phyloP scores from a whole-genome alignment of 2,888 invertebrate species.

The Athalia circularis region DNA sequence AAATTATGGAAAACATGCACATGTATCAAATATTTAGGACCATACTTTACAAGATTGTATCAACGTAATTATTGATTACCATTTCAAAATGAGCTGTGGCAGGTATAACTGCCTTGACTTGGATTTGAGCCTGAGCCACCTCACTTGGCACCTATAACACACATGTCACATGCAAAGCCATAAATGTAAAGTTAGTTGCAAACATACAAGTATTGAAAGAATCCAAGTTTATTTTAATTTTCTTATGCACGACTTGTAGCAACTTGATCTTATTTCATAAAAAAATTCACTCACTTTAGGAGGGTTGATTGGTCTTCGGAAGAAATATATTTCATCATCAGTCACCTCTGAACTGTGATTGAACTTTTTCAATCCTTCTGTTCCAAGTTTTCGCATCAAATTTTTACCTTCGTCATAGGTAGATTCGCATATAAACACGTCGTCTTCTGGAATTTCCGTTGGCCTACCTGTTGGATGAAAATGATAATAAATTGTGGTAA shows the following conservation, averaged over 20 bases:
- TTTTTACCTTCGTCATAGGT: slow-evolving; percentile 92
- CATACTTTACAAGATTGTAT: slow-evolving; percentile 12
- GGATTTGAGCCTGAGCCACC: slow-evolving; percentile 70
- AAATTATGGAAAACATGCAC: slow-evolving; percentile 9
- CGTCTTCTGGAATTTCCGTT: slow-evolving; percentile 94
- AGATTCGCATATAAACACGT: slow-evolving; percentile 94
- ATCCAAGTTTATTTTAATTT: slow-evolving; percentile 4
- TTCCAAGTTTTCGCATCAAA: slow-evolving; percentile 82
- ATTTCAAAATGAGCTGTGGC: slow-evolving; percentile 71
- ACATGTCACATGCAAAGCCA: slow-evolving; percentile 60
- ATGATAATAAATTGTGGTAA: neutral
- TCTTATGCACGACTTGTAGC: slow-evolving; percentile 17
- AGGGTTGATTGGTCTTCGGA: slow-evolving; percentile 82
- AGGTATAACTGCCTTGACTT: slow-evolving; percentile 69
- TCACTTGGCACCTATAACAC: slow-evolving; percentile 71
- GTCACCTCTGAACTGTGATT: slow-evolving; percentile 88
- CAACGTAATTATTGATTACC: slow-evolving; percentile 64
- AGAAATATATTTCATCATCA: slow-evolving; percentile 94
- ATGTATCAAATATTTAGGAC: neutral
- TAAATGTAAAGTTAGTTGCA: slow-evolving; percentile 52
- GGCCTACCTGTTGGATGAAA: slow-evolving; percentile 81
- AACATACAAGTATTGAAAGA: slow-evolving; percentile 44
- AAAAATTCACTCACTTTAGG: slow-evolving; percentile 75
- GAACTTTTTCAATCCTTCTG: slow-evolving; percentile 86
- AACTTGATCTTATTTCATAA: slow-evolving; percentile 42